Conservation (phyloP, 2,888 invertebrate species). For the Tolmerus cingulatus region DNA sequence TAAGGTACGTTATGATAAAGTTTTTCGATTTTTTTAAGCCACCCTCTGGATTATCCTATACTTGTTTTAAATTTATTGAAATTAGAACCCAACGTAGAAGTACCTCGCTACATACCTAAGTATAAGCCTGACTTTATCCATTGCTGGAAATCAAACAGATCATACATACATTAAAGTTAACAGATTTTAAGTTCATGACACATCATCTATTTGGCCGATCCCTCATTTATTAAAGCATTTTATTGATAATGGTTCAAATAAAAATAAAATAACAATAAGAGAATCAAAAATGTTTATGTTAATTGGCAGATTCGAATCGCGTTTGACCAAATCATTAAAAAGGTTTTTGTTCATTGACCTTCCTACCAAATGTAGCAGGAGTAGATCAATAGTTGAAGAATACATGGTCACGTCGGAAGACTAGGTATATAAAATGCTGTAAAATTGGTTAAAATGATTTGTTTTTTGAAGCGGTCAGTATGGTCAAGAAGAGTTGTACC, state of each 20-base stretch:
- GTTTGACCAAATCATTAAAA: not conserved
- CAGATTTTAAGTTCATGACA: not conserved
- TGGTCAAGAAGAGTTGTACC: no score
- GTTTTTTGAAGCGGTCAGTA: not conserved
- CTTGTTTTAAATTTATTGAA: no score
- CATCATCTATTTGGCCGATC: not conserved
- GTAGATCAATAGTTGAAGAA: not conserved
- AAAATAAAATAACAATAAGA: not conserved
- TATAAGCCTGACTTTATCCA: not conserved
- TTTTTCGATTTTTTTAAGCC: no score
- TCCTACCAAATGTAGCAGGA: not conserved
- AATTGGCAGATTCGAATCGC: not conserved
- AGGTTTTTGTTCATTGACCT: not conserved
- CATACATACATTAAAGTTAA: not conserved
- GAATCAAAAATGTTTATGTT: not conserved
- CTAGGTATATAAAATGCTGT: not conserved
- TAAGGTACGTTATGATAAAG: no score
- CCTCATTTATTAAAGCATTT: not conserved
- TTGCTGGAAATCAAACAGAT: not conserved
- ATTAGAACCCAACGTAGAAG: not conserved
- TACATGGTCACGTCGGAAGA: not conserved
- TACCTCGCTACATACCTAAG: not conserved
- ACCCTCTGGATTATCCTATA: no score
- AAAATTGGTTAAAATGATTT: not conserved
- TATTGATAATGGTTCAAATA: not conserved